phyloP scores from a whole-genome alignment of 2,888 invertebrate genomes.

The Conchocele bisecta region DNA sequence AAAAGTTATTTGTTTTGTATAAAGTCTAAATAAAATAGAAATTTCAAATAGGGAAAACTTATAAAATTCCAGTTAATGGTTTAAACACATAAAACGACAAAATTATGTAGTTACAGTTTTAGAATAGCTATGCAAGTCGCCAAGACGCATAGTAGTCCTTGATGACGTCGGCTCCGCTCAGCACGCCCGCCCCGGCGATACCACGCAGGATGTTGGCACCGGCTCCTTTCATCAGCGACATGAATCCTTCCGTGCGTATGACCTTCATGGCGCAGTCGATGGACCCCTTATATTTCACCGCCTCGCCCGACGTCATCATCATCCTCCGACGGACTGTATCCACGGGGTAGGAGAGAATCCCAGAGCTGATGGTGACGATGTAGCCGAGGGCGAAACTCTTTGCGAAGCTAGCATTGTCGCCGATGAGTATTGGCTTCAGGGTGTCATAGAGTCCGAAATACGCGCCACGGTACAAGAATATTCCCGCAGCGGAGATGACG shows the following conservation, averaged over 20 bases:
- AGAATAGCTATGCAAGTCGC: no score
- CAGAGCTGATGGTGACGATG: slow-evolving; percentile 91
- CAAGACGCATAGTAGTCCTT: no score
- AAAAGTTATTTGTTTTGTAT: no score
- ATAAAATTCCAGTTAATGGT: no score
- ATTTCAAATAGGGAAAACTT: no score
- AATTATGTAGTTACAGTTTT: no score
- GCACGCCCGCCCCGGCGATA: no score
- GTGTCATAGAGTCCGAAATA: slow-evolving; percentile 83
- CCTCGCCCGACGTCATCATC: slow-evolving; percentile 96
- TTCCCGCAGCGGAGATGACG: slow-evolving; percentile 82
- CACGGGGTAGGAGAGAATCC: slow-evolving; percentile 97
- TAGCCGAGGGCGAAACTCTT: slow-evolving; percentile 79
- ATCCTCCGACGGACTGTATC: slow-evolving; percentile 96
- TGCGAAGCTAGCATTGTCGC: slow-evolving; percentile 75
- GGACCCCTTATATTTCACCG: slow-evolving; percentile 88
- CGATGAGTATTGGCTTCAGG: slow-evolving; percentile 81
- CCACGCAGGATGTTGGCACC: no score
- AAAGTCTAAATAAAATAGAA: no score
- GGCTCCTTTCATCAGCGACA: slow-evolving; percentile 94
- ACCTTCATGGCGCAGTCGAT: slow-evolving; percentile 96
- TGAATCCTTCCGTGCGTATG: slow-evolving; percentile 90
- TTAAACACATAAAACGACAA: no score
- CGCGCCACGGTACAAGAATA: slow-evolving; percentile 82
- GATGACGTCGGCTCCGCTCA: no score